Base-by-base conservation (phyloP, 2,113 vertebrate species). In the Saccopteryx leptura region DNA sequence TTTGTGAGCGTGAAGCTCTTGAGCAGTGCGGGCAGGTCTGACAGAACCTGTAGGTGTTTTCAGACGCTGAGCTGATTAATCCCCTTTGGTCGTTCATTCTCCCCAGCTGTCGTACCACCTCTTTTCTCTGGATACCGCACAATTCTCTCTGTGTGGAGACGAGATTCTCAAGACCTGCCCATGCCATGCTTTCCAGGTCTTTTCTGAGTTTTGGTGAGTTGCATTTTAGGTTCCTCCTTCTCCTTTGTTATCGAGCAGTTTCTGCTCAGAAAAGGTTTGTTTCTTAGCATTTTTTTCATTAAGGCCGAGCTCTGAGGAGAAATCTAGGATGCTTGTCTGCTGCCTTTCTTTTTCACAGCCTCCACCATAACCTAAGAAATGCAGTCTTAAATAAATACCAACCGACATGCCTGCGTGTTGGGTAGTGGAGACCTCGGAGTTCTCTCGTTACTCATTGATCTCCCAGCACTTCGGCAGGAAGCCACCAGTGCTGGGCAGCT, bases 1-100 rank as follows among this genome's bases (percentile, higher is more conserved):
- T 98, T 98, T 97, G 97, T 96, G 97, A 96, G 74, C 95, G 74
- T 61, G 89, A 93, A 96, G 93, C 96, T 93, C 69, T 96, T 96
- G 88, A 96, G 87, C 89, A 84, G 91, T n/a, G 56, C 74, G 2
- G 91, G 79, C 88, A 96, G 92, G 85, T 97, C 91, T 97, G 96
- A 97, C 94, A 94, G 93, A 95, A 93, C 79, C 94, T 78, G 97
- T 96, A 94, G 95, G 91, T 97, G 96, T 98, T 96, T 94, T 85
- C 85, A 97, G 95, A 96, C 31, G 33, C 93, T 46, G 83, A 92
- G 94, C 94, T 98, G 96, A 96, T 93, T 98, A 96, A 97, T 94
- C 83, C 80, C 91, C 95, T 91, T 58, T 46, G 94, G 78, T 92
- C 21, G 82, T n/a, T 93, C 75, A 74, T 88, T 90, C 90, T 88